These are phyloP conservation scores for Eupsilia transversa DNA, from an alignment of 2,888 invertebrate species.

Conservation along the genomic window DNA sequence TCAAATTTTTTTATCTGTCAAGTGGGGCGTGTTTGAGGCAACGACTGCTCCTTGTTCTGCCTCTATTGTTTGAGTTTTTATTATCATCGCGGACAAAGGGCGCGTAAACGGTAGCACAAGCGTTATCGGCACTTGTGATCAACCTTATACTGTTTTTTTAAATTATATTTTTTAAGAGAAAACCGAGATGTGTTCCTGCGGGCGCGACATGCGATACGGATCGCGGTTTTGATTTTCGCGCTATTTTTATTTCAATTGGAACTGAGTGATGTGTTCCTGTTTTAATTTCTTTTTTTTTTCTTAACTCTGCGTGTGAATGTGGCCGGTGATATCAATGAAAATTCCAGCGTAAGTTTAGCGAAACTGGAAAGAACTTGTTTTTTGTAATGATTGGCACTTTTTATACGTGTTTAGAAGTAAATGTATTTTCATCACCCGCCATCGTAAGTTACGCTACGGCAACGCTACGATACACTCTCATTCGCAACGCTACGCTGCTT, in stretches of 20 bases:
- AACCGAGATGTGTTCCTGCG: slow-evolving; percentile 80
- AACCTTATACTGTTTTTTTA: slow-evolving; percentile 84
- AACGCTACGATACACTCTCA: not conserved
- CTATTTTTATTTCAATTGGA: slow-evolving; percentile 70
- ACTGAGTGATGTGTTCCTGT: slow-evolving; percentile 80
- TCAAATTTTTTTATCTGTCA: slow-evolving; percentile 80
- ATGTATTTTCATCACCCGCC: not conserved
- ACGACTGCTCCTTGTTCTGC: slow-evolving; percentile 80
- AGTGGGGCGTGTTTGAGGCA: slow-evolving; percentile 84
- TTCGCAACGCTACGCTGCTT: not conserved
- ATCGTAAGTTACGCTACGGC: not conserved
- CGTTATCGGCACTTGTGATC: slow-evolving; percentile 88
- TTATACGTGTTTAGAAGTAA: not conserved
- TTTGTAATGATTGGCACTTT: not conserved
- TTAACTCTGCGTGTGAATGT: slow-evolving; percentile 51
- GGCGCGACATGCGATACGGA: slow-evolving; percentile 83
- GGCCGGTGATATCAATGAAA: slow-evolving; percentile 21
- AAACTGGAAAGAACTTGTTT: not conserved
- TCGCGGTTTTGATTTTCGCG: slow-evolving; percentile 77
- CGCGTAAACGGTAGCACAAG: slow-evolving; percentile 89
- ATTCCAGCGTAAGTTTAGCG: not conserved
- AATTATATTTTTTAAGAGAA: slow-evolving; percentile 78
- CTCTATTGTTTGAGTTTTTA: slow-evolving; percentile 88
- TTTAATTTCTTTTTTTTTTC: slow-evolving; percentile 56
- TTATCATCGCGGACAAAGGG: slow-evolving; percentile 86